These are phyloP conservation scores for Semaprochilodus insignis DNA, from an alignment of 2,797 vertebrate species.

Conservation along the genomic window DNA sequence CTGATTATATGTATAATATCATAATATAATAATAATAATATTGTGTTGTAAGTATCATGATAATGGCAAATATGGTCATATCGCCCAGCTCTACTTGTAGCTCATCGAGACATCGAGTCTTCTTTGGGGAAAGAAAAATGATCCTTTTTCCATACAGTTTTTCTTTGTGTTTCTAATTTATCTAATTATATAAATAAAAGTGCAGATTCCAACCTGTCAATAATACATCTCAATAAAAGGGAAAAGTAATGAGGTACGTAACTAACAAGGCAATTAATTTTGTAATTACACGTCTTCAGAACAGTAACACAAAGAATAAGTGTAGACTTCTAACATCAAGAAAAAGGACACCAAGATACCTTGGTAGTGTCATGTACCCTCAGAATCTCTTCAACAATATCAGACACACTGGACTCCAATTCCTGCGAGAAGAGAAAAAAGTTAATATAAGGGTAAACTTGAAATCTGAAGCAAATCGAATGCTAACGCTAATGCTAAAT, in stretches of 20 bases:
- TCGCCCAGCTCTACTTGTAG: no score
- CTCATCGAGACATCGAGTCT: no score
- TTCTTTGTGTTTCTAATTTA: no score
- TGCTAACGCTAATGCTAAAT: not conserved
- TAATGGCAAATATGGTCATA: no score
- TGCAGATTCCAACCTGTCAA: no score
- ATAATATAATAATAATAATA: no score
- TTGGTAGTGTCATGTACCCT: conserved; percentile 93
- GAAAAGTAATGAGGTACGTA: not conserved
- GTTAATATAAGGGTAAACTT: not conserved
- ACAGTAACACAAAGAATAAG: not conserved
- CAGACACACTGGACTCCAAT: conserved; percentile 82
- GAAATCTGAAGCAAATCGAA: not conserved
- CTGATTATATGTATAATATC: no score
- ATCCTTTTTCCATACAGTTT: no score
- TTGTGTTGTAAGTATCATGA: no score
- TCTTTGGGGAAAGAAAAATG: no score
- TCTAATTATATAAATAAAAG: no score
- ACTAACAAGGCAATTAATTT: not conserved
- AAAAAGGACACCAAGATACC: conserved; percentile 71
- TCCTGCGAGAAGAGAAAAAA: conserved; percentile 76
- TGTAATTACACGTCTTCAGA: not conserved
- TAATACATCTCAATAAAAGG: no score
- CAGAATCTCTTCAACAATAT: conserved; percentile 91
- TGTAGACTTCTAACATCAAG: not conserved